Conservation (phyloP, 2,113 vertebrate species). For the Scomber japonicus region DNA sequence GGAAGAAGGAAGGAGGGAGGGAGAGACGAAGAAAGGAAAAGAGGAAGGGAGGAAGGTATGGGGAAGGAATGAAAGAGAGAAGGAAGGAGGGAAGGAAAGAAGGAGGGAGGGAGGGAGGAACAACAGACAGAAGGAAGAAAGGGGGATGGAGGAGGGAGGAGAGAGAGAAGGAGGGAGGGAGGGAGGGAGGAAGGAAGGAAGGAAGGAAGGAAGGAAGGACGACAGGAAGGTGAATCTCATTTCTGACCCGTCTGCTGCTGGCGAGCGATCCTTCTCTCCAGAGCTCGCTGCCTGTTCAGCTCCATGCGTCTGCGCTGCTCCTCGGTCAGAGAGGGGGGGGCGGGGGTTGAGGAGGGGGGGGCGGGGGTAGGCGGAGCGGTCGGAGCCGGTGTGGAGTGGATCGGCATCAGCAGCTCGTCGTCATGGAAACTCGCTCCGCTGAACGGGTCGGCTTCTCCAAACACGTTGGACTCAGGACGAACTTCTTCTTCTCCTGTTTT, state of each 20-base stretch:
- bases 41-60: too few relatives aligned
- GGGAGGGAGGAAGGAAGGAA: too few relatives aligned
- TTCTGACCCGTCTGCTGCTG: slow-evolving; percentile 77
- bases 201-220: too few relatives aligned
- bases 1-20: too few relatives aligned
- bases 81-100: rapidly evolving
- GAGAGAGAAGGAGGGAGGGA: too few relatives aligned
- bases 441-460: slow-evolving; percentile 64
- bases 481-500: slow-evolving; percentile 61
- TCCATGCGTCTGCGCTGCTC: slow-evolving; percentile 90
- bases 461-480: neutral
- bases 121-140: rapidly evolving
- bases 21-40: too few relatives aligned
- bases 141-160: rapidly evolving
- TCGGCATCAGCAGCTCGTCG: neutral
- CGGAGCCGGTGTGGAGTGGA: slow-evolving; percentile 66
- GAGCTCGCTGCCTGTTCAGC: slow-evolving; percentile 89
- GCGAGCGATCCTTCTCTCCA: slow-evolving; percentile 89
- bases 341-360: neutral
- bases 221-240: too few relatives aligned
- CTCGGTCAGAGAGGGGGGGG: slow-evolving; percentile 83
- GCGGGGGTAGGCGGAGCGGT: neutral
- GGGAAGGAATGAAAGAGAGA: too few relatives aligned
- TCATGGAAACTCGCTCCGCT: slow-evolving; percentile 27
- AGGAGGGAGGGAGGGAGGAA: rapidly evolving